Evolutionary conservation across 2,797 vertebrate genomes (phyloP), one percentile per base, ranked within the genome.

Genomic region (Distichodus sexfasciatus): DNA sequence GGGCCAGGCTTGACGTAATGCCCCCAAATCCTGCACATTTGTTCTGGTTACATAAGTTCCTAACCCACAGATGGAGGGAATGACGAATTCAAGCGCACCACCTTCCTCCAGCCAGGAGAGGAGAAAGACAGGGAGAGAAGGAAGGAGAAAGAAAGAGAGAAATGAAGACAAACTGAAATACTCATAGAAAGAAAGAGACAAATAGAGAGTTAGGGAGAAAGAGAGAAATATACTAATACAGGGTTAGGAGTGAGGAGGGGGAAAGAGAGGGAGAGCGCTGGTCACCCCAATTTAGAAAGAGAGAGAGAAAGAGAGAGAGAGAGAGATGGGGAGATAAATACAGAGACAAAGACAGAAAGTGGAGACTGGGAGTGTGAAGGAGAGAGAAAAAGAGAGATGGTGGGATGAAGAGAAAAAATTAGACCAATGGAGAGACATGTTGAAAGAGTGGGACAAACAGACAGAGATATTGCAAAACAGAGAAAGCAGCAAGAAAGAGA

Each of bases 41-140:
- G 82, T 87, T 86, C 87, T 81, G 81, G 85, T 90, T 90, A 89
- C 85, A 83, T 83, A 89, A 89, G 70, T 74, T 72, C n/a, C n/a
- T n/a, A n/a, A n/a, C n/a, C n/a, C 83, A 76, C 84, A 87, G 82
- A 87, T 82, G 86, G 88, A 89, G 88, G 76, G 80, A 85, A 83
- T 88, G 88, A 89, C 78, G 69, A 80, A 78, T 78, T 83, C n/a
- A n/a, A n/a, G n/a, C n/a, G n/a, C n/a, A n/a, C n/a, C n/a, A n/a
- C n/a, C n/a, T n/a, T n/a, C n/a, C n/a, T n/a, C n/a, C n/a, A n/a
- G n/a, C n/a, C n/a, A n/a, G n/a, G n/a, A n/a, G n/a, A n/a, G n/a
- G n/a, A n/a, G n/a, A n/a, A n/a, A n/a, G n/a, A n/a, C n/a, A n/a
- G n/a, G n/a, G n/a, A n/a, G n/a, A n/a, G n/a, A n/a, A n/a, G n/a